Percentiles rank a stretch among this genome's conserved stretches.
Conservation (phyloP, 2,113 vertebrate genomes). For the Syngnathus floridae region DNA sequence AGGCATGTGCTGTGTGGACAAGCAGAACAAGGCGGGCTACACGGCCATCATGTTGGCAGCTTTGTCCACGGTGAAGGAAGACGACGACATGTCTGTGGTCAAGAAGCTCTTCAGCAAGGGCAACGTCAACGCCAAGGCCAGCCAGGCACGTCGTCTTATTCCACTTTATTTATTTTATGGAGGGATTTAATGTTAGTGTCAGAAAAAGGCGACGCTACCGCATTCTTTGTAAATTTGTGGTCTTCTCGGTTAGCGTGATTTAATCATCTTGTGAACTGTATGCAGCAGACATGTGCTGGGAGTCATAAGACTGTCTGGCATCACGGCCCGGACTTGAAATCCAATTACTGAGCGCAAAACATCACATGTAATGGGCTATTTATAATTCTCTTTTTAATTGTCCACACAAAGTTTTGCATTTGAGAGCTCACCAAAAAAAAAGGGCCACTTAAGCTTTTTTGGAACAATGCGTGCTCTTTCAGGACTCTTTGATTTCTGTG, state of each 20-base stretch:
- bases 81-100: constrained; percentile 80
- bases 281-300: constrained; percentile 36
- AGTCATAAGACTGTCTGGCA: constrained; percentile 52
- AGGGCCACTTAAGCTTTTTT: neutral
- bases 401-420: neutral
- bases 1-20: constrained; percentile 83
- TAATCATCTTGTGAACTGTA: constrained; percentile 26
- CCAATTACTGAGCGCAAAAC: constrained; percentile 36
- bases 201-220: too few species aligned
- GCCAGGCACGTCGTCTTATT: constrained; percentile 71
- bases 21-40: constrained; percentile 93
- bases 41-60: constrained; percentile 92
- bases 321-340: constrained; percentile 41
- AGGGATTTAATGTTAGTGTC: too few species aligned
- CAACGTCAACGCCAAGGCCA: constrained; percentile 87
- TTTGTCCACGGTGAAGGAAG: constrained; percentile 77
- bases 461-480: neutral
- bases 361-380: constrained; percentile 9
- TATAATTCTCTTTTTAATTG: neutral
- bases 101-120: constrained; percentile 83
- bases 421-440: neutral
- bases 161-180: neutral
- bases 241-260: constrained; percentile 24
- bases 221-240: neutral
- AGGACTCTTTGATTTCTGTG: neutral